Evolutionary conservation across 2,888 invertebrate genomes (phyloP).

Genomic region (Platerodrilus igneus): DNA sequence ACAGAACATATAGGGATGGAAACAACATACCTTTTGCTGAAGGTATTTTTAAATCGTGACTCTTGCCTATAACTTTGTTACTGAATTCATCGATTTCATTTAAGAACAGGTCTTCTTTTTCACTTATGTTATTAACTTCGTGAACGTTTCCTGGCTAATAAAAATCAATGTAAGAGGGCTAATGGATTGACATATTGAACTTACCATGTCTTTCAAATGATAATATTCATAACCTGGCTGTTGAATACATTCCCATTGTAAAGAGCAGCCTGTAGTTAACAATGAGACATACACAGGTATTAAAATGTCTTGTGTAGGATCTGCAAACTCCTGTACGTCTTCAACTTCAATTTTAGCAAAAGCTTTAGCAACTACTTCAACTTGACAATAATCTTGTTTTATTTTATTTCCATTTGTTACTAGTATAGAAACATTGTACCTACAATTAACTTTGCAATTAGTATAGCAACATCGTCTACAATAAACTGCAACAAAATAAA

Average conservation of each 20-base stretch:
- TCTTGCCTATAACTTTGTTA: slow-evolving; percentile 9
- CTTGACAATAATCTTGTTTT: slow-evolving; percentile 5
- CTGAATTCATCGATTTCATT: slow-evolving; percentile 19
- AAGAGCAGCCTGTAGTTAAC: slow-evolving; percentile 11
- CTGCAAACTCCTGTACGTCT: slow-evolving; percentile 5
- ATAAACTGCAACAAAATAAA: no score
- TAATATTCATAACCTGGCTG: slow-evolving; percentile 4
- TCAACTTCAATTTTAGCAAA: slow-evolving; percentile 13
- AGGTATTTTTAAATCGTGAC: slow-evolving; percentile 14
- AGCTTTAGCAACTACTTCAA: slow-evolving; percentile 2
- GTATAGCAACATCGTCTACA: no score
- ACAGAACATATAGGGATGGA: no score
- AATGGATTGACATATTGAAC: not conserved
- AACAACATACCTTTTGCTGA: slow-evolving; percentile 7
- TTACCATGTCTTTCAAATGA: slow-evolving; percentile 7
- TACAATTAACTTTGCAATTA: no score
- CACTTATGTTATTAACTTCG: slow-evolving; percentile 8
- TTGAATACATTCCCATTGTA: slow-evolving; percentile 12
- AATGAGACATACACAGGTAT: slow-evolving; percentile 12
- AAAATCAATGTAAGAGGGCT: not conserved
- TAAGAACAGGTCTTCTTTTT: slow-evolving; percentile 14
- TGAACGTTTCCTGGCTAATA: slow-evolving; percentile 14
- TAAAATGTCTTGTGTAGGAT: slow-evolving; percentile 13
- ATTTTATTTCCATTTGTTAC: slow-evolving; percentile 2
- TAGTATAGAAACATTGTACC: slow-evolving; percentile 11